Base-by-base conservation (phyloP, 2,797 vertebrate genomes). In the Hyperoplus lanceolatus region DNA sequence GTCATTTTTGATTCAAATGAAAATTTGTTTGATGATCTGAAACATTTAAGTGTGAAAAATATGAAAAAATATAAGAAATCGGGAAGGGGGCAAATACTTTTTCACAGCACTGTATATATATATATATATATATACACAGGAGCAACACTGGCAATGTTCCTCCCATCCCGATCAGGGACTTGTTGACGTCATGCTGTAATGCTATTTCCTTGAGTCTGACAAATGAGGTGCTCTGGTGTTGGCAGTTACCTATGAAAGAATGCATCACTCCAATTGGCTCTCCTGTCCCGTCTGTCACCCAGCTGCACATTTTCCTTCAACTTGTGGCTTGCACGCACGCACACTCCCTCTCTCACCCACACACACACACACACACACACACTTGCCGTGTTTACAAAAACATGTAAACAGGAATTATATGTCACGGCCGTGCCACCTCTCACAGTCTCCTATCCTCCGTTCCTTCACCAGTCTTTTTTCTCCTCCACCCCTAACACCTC, bases 211-310 rank as follows among this genome's bases (percentile, higher is more conserved):
- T 73, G 87, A 90, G 85, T 86, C 88, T 91, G 92, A 94, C 90
- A 93, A 92, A 94, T 86, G 89, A 94, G 91, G 84, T 21, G 71
- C 85, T 82, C 74, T n/a, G 83, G 85, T 73, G 83, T 88, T 90
- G 86, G 87, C 86, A 91, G 90, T 87, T 87, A 87, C 80, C 75
- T 88, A 85, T 90, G 89, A 91, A 90, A 91, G 90, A 89, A 92
- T 80, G 89, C 85, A 93, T 94, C 92, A 93, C 88, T 92, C 87
- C 90, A 88, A 87, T 92, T 88, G 90, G 87, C 86, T 87, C 77
- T 81, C 67, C 79, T 79, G 83, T 76, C 70, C 79, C 39, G 45
- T 58, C 85, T 91, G 85, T 88, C 89, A 86, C 80, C 75, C 59
- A 73, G 80, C 73, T 62, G 63, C 77, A 70, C 69, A 46, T 77